Evolutionary conservation across 2,113 vertebrate genomes (phyloP).

Genomic region (Apodemus sylvaticus): DNA sequence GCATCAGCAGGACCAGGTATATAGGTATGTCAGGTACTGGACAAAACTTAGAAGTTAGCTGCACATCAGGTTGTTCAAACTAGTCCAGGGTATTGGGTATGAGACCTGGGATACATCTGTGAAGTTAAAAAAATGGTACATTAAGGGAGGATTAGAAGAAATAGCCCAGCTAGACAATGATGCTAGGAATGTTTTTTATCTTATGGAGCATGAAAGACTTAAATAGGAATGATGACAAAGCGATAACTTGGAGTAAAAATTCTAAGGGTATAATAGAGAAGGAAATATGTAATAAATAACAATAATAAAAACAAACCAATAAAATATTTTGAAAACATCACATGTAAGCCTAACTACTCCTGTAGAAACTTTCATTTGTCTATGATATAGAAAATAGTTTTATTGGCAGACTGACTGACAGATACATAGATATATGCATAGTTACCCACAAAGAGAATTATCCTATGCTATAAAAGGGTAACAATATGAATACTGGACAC

Average conservation of each 20-base stretch:
- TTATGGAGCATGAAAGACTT: background rate
- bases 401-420: background rate
- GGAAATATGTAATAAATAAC: background rate
- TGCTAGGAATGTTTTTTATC: background rate
- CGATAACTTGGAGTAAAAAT: background rate
- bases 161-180: background rate
- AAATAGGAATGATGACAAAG: background rate
- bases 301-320: background rate
- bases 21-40: background rate
- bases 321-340: background rate
- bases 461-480: background rate
- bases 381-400: background rate
- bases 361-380: background rate
- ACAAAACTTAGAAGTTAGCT: background rate
- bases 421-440: background rate
- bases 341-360: background rate
- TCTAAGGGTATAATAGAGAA: background rate
- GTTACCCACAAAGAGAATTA: background rate
- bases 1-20: background rate
- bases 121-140: background rate
- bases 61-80: background rate
- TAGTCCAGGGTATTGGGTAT: background rate
- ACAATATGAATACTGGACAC: background rate
- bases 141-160: background rate
- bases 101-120: background rate